These are phyloP conservation scores for Pantelozetes paolii DNA, from an alignment of 2,888 invertebrate genomes.

Conservation along the genomic window DNA sequence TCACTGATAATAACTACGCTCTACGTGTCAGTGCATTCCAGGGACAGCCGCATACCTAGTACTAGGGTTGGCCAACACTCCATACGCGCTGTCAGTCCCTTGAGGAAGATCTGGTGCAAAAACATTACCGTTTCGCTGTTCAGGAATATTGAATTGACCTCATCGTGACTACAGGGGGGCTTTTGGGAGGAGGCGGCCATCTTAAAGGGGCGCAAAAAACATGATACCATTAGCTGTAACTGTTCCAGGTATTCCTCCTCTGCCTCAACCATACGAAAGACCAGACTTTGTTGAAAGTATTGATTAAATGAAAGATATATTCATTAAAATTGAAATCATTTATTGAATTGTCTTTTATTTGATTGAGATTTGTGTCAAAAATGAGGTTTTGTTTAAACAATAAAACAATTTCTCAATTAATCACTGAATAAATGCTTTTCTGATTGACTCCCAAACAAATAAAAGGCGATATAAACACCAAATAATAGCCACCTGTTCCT, in stretches of 20 bases:
- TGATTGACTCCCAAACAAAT: too few relatives aligned
- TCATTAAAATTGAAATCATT: neutral
- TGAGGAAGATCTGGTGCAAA: conserved; percentile 87
- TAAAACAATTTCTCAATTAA: too few relatives aligned
- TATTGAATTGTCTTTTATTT: neutral
- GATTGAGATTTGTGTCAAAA: too few relatives aligned
- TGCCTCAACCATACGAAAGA: conserved; percentile 85
- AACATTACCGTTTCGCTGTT: conserved; percentile 86
- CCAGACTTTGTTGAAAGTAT: conserved; percentile 63
- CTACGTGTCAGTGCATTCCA: too few relatives aligned
- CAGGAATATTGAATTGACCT: conserved; percentile 86
- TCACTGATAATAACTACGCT: neutral
- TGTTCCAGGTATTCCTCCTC: conserved; percentile 90
- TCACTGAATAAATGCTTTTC: too few relatives aligned
- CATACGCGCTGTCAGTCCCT: conserved; percentile 82
- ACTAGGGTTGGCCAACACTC: conserved; percentile 91
- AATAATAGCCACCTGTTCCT: conserved; percentile 66
- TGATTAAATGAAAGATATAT: too few relatives aligned
- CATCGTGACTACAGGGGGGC: conserved; percentile 86
- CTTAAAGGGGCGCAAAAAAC: conserved; percentile 81
- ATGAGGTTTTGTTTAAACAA: too few relatives aligned
- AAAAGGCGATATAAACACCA: too few relatives aligned
- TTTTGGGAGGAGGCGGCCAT: conserved; percentile 92
- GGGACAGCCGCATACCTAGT: conserved; percentile 62
- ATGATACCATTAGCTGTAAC: conserved; percentile 75